These are phyloP conservation scores for Archegozetes longisetosus DNA, from an alignment of 1,140 invertebrate species.

Conservation along the genomic window DNA sequence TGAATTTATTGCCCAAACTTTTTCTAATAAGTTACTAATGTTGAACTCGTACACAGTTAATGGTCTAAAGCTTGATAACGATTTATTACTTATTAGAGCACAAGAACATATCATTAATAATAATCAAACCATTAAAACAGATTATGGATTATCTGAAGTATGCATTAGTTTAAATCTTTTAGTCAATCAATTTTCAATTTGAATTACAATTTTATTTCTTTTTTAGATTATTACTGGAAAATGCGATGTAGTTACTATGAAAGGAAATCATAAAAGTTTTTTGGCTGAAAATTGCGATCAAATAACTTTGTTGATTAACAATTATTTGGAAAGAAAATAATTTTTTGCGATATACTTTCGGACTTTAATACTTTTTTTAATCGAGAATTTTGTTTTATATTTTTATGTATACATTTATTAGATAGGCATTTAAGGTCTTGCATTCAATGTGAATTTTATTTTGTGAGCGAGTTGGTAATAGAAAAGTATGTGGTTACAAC, in stretches of 20 bases:
- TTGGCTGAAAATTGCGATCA: conserved; percentile 27
- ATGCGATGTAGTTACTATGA: conserved; percentile 46
- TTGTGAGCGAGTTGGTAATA: no score
- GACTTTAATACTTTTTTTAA: no score
- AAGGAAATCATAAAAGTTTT: conserved; percentile 63
- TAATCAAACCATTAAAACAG: conserved; percentile 44
- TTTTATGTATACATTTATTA: no score
- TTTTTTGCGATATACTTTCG: no score
- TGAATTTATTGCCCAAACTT: background rate
- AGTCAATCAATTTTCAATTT: background rate
- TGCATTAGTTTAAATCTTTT: conserved; percentile 22
- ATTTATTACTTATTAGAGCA: conserved; percentile 12
- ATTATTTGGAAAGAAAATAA: background rate
- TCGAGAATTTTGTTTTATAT: no score
- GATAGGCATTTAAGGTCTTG: no score
- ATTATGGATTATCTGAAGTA: conserved; percentile 62
- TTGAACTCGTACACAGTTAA: conserved; percentile 3
- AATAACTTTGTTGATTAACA: conserved; percentile 1
- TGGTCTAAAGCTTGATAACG: background rate
- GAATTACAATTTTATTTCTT: background rate
- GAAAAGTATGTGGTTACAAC: no score
- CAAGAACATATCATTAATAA: background rate
- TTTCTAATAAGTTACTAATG: conserved; percentile 12
- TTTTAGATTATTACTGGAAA: conserved; percentile 23
- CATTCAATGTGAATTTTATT: no score